phyloP scores from a whole-genome alignment of 2,888 invertebrate genomes.

The Xanthia icteritia region DNA sequence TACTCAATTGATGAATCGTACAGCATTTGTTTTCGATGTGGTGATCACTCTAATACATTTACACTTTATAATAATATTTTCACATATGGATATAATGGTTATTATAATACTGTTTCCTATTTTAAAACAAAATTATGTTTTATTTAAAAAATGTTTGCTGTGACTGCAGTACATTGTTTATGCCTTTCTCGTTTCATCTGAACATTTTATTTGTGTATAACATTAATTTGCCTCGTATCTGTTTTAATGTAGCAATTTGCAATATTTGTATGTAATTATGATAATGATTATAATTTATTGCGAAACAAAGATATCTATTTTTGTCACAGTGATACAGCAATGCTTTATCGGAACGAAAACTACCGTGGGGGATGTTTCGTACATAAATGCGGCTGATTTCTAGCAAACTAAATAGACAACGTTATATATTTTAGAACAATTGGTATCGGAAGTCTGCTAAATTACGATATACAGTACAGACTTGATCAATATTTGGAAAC shows the following conservation, averaged over 20 bases:
- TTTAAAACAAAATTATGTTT: conserved; percentile 80
- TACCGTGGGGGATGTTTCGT: conserved; percentile 29
- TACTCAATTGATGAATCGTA: conserved; percentile 17
- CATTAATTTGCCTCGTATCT: conserved; percentile 73
- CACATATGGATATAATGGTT: conserved; percentile 78
- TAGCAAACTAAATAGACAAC: conserved; percentile 40
- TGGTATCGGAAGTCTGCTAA: conserved; percentile 37
- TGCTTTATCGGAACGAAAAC: conserved; percentile 37
- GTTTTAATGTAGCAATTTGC: conserved; percentile 79
- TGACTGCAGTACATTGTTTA: conserved; percentile 72
- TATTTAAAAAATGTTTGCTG: conserved; percentile 77
- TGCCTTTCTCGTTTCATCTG: conserved; percentile 72
- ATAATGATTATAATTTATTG: conserved; percentile 80
- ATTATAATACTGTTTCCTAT: conserved; percentile 80
- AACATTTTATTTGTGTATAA: conserved; percentile 75
- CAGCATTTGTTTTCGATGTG: conserved; percentile 55
- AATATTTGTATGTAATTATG: conserved; percentile 80
- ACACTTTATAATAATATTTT: conserved; percentile 78
- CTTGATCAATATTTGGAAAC: conserved; percentile 45
- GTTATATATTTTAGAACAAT: conserved; percentile 42
- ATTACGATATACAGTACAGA: conserved; percentile 35
- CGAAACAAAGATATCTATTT: conserved; percentile 65
- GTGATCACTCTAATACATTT: conserved; percentile 77
- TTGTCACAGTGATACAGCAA: conserved; percentile 57
- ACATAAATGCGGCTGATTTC: conserved; percentile 38